Conservation (phyloP, 2,113 vertebrate genomes). For the Phasianus colchicus region DNA sequence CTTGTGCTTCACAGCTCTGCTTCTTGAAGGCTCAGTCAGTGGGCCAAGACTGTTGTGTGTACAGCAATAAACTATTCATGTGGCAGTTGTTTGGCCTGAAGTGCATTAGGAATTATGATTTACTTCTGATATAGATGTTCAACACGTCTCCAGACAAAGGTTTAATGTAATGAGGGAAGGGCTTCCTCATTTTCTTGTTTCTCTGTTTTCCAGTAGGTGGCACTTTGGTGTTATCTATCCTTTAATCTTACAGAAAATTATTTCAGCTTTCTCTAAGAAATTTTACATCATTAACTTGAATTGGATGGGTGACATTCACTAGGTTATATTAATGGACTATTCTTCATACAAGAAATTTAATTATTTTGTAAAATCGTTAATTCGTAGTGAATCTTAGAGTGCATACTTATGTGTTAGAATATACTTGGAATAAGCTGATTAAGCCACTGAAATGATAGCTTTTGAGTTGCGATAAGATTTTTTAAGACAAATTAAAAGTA, state of each 20-base stretch:
- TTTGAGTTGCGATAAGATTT: background rate
- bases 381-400: background rate
- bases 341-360: background rate
- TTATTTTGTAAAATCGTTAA: background rate
- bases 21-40: background rate
- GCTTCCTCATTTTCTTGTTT: background rate
- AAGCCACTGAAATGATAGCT: background rate
- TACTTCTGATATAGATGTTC: background rate
- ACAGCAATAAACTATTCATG: background rate
- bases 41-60: background rate
- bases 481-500: background rate
- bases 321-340: background rate
- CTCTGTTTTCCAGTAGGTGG: slow-evolving; percentile 49
- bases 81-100: background rate
- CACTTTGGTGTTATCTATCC: slow-evolving; percentile 26
- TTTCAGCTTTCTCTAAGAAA: background rate
- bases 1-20: background rate
- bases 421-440: background rate
- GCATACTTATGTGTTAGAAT: background rate
- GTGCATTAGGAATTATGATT: background rate
- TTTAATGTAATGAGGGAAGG: background rate
- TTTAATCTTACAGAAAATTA: background rate
- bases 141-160: background rate
- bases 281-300: background rate
- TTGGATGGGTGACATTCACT: background rate